Evolutionary conservation across 2,888 invertebrate genomes (phyloP).

Genomic region (Pomacea canaliculata): DNA sequence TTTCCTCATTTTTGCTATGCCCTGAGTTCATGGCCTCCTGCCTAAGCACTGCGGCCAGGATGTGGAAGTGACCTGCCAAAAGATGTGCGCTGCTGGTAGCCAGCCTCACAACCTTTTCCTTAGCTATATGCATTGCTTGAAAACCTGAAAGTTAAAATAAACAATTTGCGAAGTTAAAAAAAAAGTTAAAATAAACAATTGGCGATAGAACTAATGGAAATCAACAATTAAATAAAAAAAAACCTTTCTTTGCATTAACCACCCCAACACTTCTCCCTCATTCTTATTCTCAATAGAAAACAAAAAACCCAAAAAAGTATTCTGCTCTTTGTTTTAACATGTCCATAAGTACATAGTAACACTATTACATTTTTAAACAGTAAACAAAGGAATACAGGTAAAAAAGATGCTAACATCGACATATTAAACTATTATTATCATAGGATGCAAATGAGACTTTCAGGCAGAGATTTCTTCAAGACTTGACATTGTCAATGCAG

Average conservation of each 20-base stretch:
- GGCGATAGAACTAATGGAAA: background rate
- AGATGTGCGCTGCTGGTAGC: background rate
- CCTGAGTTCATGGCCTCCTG: constrained; percentile 1
- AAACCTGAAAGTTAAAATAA: background rate
- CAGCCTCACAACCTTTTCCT: background rate
- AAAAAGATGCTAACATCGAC: too few species aligned
- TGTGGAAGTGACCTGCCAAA: constrained; percentile 2
- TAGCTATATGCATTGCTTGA: background rate
- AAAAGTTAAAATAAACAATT: background rate
- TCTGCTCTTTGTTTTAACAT: too few species aligned
- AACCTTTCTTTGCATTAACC: too few species aligned
- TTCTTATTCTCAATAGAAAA: too few species aligned
- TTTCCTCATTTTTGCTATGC: background rate
- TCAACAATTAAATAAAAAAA: background rate
- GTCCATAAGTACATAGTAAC: too few species aligned
- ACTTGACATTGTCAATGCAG: background rate
- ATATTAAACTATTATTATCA: too few species aligned
- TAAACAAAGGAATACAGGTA: too few species aligned
- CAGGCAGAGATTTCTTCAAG: too few species aligned
- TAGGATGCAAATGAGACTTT: too few species aligned
- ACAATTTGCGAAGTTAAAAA: background rate
- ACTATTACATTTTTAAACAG: too few species aligned
- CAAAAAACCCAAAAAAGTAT: too few species aligned
- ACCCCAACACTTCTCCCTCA: too few species aligned
- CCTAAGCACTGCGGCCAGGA: constrained; percentile 7